Evolutionary conservation across 2,113 vertebrate genomes (phyloP), one percentile per base, ranked within the genome.

Genomic region (Phodopus roborovskii): DNA sequence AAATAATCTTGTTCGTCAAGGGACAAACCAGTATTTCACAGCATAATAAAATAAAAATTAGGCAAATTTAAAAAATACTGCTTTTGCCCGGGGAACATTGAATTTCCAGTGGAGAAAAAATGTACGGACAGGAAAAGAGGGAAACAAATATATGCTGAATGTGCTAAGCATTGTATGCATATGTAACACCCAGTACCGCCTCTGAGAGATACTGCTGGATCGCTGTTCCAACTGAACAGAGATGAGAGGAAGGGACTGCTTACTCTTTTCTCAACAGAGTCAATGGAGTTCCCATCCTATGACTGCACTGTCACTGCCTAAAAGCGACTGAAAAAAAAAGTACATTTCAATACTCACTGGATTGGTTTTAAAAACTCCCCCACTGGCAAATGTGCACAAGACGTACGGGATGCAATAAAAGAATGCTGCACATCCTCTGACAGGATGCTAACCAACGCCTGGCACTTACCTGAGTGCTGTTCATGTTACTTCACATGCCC

Each of bases 301-400:
- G 71, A 84, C 50, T 68, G 39, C 9, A n/a, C 4, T 12, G 70
- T 7, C 19, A 85, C 17, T 53, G 13, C 16, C 45, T 64, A 12
- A 78, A 88, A 96, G 86, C 73, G 75, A 81, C n/a, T 39, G 60
- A 87, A 91, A 96, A 96, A 45, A 73, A 94, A 75, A 2, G 19
- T 24, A 36, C 15, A 78, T 42, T 91, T 66, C 33, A 48, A 5
- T 88, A n/a, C 15, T 64, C 36, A 53, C 16, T 64, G 87, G 81
- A 88, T 82, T 68, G 42, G 33, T 86, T 92, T 68, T 74, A 71
- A 71, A 66, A 90, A 83, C 30, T 60, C 53, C 33, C 70, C 45
- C 16, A 86, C 91, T 91, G 33, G 48, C 12, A 93, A 75, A 71
- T 48, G 48, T 33, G 82, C 8, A 33, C 15, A 64, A 26, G 66